These are phyloP conservation scores for Podabrus alpinus DNA, from an alignment of 2,888 invertebrate species.

Conservation along the genomic window DNA sequence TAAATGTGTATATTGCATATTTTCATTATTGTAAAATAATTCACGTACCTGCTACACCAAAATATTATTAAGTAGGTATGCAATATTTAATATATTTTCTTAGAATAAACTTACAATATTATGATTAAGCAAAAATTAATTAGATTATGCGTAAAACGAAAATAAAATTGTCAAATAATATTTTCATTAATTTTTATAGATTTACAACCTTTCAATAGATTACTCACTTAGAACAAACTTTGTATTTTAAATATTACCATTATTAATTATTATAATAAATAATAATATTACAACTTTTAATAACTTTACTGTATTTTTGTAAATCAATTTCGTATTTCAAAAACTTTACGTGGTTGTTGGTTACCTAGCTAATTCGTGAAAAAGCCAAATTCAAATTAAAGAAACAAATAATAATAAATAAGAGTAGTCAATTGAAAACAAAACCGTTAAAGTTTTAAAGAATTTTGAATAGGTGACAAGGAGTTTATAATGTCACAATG, in stretches of 20 bases:
- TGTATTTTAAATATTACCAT: not conserved
- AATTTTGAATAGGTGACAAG: not conserved
- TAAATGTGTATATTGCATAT: not conserved
- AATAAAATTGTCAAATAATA: not conserved
- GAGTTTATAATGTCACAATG: not conserved
- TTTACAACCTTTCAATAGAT: not conserved
- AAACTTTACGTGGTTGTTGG: not conserved
- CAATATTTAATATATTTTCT: slow-evolving; percentile 5
- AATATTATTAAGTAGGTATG: slow-evolving; percentile 2
- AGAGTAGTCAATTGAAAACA: not conserved
- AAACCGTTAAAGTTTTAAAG: not conserved
- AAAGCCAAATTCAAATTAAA: not conserved
- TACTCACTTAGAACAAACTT: not conserved
- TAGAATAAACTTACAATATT: not conserved
- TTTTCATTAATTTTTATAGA: slow-evolving; percentile 2
- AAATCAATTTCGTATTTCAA: not conserved
- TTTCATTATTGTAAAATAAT: slow-evolving; percentile 1
- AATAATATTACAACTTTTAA: not conserved
- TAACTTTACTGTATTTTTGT: slow-evolving; percentile 2
- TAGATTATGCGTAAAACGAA: not conserved
- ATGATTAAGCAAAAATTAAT: not conserved
- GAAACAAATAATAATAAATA: slow-evolving; percentile 1
- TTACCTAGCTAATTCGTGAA: not conserved
- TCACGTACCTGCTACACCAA: slow-evolving; percentile 4
- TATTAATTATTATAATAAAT: not conserved